These are phyloP conservation scores for Atethmia centrago DNA, from an alignment of 2,888 invertebrate species.

Conservation along the genomic window DNA sequence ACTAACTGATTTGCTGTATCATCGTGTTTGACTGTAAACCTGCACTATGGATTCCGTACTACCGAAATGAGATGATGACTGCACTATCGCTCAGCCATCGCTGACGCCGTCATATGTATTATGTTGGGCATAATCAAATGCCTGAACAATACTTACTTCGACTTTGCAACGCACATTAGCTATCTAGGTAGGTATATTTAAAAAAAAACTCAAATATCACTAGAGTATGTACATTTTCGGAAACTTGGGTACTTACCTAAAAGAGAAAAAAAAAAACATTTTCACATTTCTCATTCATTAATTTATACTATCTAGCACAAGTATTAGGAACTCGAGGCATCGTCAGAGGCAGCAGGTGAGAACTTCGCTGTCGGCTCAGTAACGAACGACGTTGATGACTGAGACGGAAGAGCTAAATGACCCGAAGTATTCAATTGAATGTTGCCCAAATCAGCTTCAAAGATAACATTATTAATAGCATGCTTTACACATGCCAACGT, in stretches of 20 bases:
- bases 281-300: not conserved
- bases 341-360: constrained; percentile 5
- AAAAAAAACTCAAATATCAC: not conserved
- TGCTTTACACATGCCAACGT: constrained; percentile 20
- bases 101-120: too few species aligned
- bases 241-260: not conserved
- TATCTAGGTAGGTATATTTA: not conserved
- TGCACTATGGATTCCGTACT: too few species aligned
- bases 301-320: not conserved
- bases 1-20: too few species aligned
- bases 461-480: constrained; percentile 25
- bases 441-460: constrained; percentile 24
- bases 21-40: too few species aligned
- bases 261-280: not conserved
- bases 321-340: constrained; percentile 1
- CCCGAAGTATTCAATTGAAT: not conserved
- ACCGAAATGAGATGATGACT: too few species aligned
- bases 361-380: not conserved
- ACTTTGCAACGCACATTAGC: not conserved
- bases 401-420: not conserved
- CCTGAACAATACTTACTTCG: too few species aligned
- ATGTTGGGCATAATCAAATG: too few species aligned
- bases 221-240: not conserved
- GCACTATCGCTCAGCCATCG: too few species aligned
- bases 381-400: constrained; percentile 1